Percentiles rank a stretch among this genome's conserved stretches.
Evolutionary conservation across 2,113 vertebrate genomes (phyloP).

Genomic region (Marcusenius ussheri): DNA sequence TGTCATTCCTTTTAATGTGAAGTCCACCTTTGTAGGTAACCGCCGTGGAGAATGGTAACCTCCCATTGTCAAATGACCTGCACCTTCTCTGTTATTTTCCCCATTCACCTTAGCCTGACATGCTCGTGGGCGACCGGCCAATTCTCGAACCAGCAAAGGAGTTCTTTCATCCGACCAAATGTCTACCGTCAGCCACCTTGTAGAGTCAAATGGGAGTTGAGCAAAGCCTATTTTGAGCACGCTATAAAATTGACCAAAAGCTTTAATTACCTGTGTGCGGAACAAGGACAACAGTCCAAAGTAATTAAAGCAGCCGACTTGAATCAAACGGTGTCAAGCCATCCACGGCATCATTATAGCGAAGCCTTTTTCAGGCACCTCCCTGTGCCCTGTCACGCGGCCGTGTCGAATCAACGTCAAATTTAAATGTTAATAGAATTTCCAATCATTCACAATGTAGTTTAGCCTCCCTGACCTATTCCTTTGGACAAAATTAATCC

Average conservation of each 20-base stretch:
- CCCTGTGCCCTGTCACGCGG: conserved; percentile 35
- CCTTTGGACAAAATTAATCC: conserved; percentile 44
- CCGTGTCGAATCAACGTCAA: conserved; percentile 65
- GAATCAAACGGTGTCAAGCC: conserved; percentile 30
- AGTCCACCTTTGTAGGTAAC: neutral
- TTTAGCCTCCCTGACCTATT: conserved; percentile 58
- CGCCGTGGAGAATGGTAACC: neutral
- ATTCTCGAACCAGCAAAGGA: conserved; percentile 45
- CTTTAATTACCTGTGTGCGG: conserved; percentile 7
- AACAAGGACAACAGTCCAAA: conserved; percentile 13
- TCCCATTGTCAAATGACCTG: neutral
- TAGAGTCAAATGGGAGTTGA: neutral
- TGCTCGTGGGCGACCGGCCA: conserved; percentile 46
- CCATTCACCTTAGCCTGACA: conserved; percentile 46
- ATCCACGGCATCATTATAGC: conserved; percentile 34
- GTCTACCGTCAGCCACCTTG: conserved; percentile 65
- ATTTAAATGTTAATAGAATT: conserved; percentile 69
- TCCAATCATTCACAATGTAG: conserved; percentile 61
- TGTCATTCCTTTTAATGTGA: neutral
- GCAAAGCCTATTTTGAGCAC: neutral
- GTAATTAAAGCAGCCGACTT: conserved; percentile 13
- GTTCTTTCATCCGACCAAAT: conserved; percentile 60
- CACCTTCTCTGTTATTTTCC: conserved; percentile 15
- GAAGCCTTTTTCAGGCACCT: conserved; percentile 27
- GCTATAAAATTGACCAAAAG: neutral